Evolutionary conservation across 2,888 invertebrate species (phyloP), one percentile per base, ranked within the genome.

Genomic region (Lissonota sp.): DNA sequence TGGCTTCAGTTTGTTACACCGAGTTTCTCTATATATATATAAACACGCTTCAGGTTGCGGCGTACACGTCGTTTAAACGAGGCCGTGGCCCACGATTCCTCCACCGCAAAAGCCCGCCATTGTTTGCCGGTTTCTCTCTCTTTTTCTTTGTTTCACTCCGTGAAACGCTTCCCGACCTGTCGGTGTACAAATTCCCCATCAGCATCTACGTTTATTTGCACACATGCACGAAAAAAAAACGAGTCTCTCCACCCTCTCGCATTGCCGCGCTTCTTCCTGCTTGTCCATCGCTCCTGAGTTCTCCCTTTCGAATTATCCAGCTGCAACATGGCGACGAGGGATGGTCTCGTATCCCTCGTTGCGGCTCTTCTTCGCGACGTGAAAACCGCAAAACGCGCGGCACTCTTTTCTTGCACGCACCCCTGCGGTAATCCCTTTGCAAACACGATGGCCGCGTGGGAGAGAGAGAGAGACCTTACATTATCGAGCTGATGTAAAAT

Each of bases 11-110:
- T 53, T 14, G 53, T 37, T 53, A 14, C 62, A 12, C 49, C 12
- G 46, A 10, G 40, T 49, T 26, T 49, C 70, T 58, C 58, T 70
- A 37, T 26, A 8, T 39, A 26, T n/a, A 37, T 46, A 6, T 8
- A 8, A 10, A 1, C 12, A 8, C n/a, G 40, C 12, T 71, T 44
- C 55, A 46, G 16, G 37, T 73, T 71, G 66, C 37, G 62, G 80
- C 64, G 57, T 74, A 64, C 70, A 81, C 80, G 77, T 76, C 82
- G 81, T 83, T 84, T 84, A 84, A 84, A 83, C 80, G 82, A 83
- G 80, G 82, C 83, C 80, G 79, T 82, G 80, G 84, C 80, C 83
- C 84, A 84, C 82, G 82, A 82, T 83, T 84, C 84, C 83, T 83
- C 80, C 71, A 82, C 80, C 80, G 77, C 80, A 83, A 83, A 79